phyloP scores from a whole-genome alignment of 2,113 vertebrate species.

The Acanthisitta chloris region DNA sequence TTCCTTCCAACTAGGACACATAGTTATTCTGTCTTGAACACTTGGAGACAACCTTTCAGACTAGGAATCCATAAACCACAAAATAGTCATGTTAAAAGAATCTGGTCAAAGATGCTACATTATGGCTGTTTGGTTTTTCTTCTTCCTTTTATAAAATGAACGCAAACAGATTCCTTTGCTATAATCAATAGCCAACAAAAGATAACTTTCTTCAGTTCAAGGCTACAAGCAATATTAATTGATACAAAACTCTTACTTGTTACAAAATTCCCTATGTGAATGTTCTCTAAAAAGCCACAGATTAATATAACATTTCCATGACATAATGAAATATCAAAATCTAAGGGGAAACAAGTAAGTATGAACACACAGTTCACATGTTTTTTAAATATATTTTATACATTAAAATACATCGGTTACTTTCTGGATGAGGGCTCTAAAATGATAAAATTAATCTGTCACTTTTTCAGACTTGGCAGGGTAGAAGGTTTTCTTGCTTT shows the following conservation, averaged over 20 bases:
- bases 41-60: constrained; percentile 14
- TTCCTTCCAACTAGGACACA: constrained; percentile 55
- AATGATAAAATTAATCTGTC: background rate
- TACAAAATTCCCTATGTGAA: background rate
- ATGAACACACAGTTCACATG: background rate
- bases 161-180: background rate
- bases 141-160: constrained; percentile 3
- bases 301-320: background rate
- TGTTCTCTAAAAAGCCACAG: background rate
- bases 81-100: constrained; percentile 48
- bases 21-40: constrained; percentile 48
- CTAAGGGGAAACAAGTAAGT: background rate
- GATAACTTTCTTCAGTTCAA: background rate
- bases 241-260: background rate
- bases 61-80: constrained; percentile 47
- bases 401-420: background rate
- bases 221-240: background rate
- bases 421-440: background rate
- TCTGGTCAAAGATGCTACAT: constrained; percentile 7
- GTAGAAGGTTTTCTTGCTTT: background rate
- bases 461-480: background rate
- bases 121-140: background rate
- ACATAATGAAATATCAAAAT: background rate
- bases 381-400: background rate
- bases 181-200: background rate